phyloP scores from a whole-genome alignment of 2,113 vertebrate genomes.

The Galeopterus variegatus region DNA sequence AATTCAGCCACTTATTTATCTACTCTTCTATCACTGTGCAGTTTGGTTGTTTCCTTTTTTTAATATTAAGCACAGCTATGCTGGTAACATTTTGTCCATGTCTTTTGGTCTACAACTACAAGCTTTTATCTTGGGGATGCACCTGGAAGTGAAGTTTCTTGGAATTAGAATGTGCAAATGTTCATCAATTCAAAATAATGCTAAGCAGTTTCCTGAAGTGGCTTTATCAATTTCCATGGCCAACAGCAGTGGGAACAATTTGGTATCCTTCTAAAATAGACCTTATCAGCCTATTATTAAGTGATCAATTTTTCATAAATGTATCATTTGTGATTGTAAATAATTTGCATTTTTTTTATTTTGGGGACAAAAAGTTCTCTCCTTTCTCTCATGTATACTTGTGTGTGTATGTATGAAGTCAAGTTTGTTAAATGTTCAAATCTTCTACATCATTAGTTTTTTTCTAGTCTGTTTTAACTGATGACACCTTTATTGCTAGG shows the following conservation, averaged over 20 bases:
- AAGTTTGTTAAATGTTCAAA: not conserved
- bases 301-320: not conserved
- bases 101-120: not conserved
- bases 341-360: not conserved
- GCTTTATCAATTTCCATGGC: not conserved
- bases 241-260: not conserved
- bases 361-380: not conserved
- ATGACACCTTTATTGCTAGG: not conserved
- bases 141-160: not conserved
- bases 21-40: not conserved
- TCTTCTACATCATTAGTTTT: not conserved
- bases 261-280: not conserved
- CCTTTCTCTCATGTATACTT: too few relatives aligned
- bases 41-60: not conserved
- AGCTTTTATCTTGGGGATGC: not conserved
- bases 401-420: not conserved
- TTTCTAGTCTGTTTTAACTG: not conserved
- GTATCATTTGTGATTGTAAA: not conserved
- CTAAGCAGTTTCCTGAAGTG: not conserved
- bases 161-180: not conserved
- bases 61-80: not conserved
- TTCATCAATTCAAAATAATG: not conserved
- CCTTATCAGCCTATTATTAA: not conserved
- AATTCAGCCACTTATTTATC: not conserved
- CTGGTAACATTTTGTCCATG: not conserved